Evolutionary conservation across 2,113 vertebrate genomes (phyloP).

Genomic region (Chaetura pelagica): DNA sequence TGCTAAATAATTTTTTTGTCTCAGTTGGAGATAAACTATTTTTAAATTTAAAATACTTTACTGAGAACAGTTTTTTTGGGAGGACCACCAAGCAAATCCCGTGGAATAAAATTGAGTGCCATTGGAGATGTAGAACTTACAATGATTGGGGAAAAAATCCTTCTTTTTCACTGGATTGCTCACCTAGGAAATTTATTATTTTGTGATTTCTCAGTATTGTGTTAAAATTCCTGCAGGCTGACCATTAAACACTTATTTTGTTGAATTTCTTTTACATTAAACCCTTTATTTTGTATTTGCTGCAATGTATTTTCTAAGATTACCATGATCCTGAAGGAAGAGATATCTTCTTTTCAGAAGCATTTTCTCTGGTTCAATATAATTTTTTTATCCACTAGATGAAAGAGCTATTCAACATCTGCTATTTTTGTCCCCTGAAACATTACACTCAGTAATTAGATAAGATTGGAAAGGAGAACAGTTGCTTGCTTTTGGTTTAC

Average conservation of each 20-base stretch:
- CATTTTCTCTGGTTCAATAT: neutral
- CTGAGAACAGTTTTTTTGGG: neutral
- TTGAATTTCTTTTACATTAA: neutral
- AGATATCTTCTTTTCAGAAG: neutral
- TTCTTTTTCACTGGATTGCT: neutral
- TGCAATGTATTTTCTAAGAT: neutral
- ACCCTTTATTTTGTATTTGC: neutral
- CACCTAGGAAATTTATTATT: neutral
- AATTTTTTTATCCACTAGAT: neutral
- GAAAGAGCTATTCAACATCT: neutral
- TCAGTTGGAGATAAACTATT: neutral
- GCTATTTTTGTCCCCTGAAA: neutral
- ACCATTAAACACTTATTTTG: neutral
- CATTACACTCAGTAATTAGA: neutral
- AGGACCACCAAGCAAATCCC: neutral
- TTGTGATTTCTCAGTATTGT: neutral
- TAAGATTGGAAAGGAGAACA: rapidly evolving
- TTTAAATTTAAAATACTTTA: neutral
- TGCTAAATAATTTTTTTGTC: neutral
- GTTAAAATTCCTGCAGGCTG: neutral
- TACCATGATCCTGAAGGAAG: neutral
- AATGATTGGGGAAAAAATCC: neutral
- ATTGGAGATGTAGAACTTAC: neutral
- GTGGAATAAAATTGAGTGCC: neutral
- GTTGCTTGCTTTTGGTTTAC: neutral